Evolutionary conservation across 2,113 vertebrate species (phyloP).

Genomic region (Morone saxatilis): DNA sequence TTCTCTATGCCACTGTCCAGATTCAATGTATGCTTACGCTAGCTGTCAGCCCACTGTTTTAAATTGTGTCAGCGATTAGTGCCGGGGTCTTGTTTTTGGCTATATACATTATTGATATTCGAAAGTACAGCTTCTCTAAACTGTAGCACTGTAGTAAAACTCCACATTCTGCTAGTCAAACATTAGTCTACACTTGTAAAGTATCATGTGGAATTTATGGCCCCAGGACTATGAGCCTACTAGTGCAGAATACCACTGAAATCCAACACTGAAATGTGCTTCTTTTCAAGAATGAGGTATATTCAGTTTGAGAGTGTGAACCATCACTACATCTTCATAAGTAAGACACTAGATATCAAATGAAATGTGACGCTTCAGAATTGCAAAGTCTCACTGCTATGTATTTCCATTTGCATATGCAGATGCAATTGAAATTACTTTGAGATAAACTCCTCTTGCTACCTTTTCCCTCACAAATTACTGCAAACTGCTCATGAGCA

Average conservation of each 20-base stretch:
- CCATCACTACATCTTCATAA: background rate
- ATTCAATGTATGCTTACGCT: conserved; percentile 26
- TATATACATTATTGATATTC: conserved; percentile 43
- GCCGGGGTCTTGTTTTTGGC: conserved; percentile 39
- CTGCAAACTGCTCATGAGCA: background rate
- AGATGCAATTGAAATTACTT: background rate
- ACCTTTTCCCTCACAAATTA: too few species aligned
- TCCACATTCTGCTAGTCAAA: background rate
- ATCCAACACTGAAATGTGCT: background rate
- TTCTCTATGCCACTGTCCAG: conserved; percentile 23
- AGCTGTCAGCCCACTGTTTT: conserved; percentile 23
- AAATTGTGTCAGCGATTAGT: conserved; percentile 37
- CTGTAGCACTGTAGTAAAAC: conserved; percentile 7
- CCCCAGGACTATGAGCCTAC: background rate
- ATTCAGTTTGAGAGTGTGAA: background rate
- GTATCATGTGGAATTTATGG: conserved; percentile 11
- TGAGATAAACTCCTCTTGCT: background rate
- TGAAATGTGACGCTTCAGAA: background rate
- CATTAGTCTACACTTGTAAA: conserved; percentile 25
- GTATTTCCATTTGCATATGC: background rate
- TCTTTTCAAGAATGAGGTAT: background rate
- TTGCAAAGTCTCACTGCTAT: background rate
- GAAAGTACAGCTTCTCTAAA: conserved; percentile 46
- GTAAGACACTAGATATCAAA: background rate
- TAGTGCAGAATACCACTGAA: background rate